A percentile compares a stretch with the other conserved stretches of the same genome.
These are phyloP conservation scores for Oryzias melastigma DNA, from an alignment of 2,113 vertebrate species.

Conservation along the genomic window DNA sequence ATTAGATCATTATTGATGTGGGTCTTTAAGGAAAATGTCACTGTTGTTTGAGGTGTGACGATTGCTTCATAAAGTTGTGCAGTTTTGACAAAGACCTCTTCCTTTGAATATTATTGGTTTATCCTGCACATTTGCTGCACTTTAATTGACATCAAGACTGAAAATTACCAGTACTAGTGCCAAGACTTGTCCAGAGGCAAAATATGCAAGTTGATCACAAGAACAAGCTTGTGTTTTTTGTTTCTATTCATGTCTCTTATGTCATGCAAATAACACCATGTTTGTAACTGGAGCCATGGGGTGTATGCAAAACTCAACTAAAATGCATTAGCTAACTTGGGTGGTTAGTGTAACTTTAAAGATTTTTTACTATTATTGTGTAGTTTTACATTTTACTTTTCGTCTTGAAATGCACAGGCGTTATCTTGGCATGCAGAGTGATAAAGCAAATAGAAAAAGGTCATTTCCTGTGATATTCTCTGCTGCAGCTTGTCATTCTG, in stretches of 20 bases:
- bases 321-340: neutral
- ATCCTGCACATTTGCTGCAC: neutral
- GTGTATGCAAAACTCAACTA: conserved; percentile 12
- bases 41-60: neutral
- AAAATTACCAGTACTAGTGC: too few species aligned
- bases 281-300: neutral
- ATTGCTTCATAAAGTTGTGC: conserved; percentile 1
- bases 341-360: too few species aligned
- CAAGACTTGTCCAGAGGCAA: neutral
- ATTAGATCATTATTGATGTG: too few species aligned
- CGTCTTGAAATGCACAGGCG: neutral
- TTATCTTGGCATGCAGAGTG: neutral
- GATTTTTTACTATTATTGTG: too few species aligned
- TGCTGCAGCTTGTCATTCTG: neutral
- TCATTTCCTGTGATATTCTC: conserved; percentile 1
- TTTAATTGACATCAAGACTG: too few species aligned
- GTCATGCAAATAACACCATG: conserved; percentile 2
- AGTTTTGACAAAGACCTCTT: conserved; percentile 28
- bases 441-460: too few species aligned
- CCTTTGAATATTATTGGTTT: conserved; percentile 6
- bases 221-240: neutral
- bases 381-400: neutral
- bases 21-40: too few species aligned
- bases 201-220: neutral
- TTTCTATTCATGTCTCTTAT: neutral